These are phyloP conservation scores for Ovis canadensis DNA, from an alignment of 2,113 vertebrate genomes.

Conservation along the genomic window DNA sequence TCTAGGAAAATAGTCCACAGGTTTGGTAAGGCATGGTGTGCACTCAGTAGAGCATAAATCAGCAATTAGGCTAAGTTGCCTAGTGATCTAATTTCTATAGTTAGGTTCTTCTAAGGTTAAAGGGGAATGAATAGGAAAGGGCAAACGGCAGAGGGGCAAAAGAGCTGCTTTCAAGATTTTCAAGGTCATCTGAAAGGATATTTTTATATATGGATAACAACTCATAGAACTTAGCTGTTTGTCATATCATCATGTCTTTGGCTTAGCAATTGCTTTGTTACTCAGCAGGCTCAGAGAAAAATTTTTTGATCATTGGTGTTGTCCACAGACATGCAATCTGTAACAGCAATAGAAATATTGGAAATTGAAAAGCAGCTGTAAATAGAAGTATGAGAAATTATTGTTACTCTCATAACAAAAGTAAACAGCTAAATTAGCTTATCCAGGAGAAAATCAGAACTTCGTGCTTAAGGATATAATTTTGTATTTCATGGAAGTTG, in stretches of 20 bases:
- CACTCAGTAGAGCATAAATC: neutral
- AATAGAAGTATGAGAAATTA: conserved; percentile 22
- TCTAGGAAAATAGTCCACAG: neutral
- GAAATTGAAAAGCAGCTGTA: neutral
- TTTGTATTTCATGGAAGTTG: conserved; percentile 24
- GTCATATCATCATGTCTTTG: neutral
- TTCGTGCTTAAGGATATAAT: neutral
- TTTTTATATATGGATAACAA: neutral
- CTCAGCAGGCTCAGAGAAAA: neutral
- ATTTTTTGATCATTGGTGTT: neutral
- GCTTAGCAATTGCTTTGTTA: neutral
- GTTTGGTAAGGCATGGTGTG: neutral
- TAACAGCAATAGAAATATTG: neutral
- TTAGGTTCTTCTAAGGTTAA: neutral
- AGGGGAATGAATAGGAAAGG: neutral
- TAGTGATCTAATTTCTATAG: neutral
- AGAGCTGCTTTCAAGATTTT: neutral
- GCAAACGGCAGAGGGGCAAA: neutral
- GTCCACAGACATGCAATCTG: neutral
- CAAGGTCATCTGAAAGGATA: neutral
- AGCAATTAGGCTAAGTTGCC: neutral
- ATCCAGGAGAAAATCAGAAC: conserved; percentile 39
- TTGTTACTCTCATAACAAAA: conserved; percentile 24
- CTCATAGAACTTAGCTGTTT: neutral
- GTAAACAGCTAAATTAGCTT: conserved; percentile 42